Evolutionary conservation across 2,113 vertebrate species (phyloP).

Genomic region (Muntiacus muntjak): DNA sequence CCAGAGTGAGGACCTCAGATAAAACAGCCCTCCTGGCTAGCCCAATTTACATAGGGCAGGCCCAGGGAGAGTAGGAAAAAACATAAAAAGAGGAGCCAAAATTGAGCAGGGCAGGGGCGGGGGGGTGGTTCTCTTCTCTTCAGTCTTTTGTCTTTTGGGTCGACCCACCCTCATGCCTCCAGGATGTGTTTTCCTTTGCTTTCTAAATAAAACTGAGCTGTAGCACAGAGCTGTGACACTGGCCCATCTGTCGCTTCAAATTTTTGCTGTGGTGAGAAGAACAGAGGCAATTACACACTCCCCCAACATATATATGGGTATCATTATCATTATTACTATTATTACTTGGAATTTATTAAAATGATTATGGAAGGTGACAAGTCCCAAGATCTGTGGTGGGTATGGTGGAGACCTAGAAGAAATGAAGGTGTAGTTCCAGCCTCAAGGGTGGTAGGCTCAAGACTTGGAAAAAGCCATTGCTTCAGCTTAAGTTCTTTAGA

Average conservation of each 20-base stretch:
- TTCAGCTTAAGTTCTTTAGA: not conserved
- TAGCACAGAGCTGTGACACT: not conserved
- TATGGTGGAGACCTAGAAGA: not conserved
- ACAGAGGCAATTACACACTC: not conserved
- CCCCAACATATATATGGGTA: not conserved
- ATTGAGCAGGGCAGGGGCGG: accelerated
- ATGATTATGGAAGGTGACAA: not conserved
- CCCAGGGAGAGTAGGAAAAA: not conserved
- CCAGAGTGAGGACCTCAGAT: not conserved
- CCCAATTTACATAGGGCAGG: not conserved
- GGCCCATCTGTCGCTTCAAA: not conserved
- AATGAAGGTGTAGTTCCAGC: not conserved
- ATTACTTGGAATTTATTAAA: not conserved
- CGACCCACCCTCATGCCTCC: not conserved
- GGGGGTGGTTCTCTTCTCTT: not conserved
- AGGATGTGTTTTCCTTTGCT: not conserved
- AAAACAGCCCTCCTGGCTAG: not conserved
- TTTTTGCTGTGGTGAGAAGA: not conserved
- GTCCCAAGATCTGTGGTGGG: not conserved
- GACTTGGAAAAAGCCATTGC: not conserved
- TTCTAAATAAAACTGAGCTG: not conserved
- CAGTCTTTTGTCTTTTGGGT: not conserved
- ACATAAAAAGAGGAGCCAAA: not conserved
- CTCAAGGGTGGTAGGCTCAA: not conserved
- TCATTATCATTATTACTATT: not conserved